Conservation (phyloP, 2,888 invertebrate species). For the Tenthredo livida region DNA sequence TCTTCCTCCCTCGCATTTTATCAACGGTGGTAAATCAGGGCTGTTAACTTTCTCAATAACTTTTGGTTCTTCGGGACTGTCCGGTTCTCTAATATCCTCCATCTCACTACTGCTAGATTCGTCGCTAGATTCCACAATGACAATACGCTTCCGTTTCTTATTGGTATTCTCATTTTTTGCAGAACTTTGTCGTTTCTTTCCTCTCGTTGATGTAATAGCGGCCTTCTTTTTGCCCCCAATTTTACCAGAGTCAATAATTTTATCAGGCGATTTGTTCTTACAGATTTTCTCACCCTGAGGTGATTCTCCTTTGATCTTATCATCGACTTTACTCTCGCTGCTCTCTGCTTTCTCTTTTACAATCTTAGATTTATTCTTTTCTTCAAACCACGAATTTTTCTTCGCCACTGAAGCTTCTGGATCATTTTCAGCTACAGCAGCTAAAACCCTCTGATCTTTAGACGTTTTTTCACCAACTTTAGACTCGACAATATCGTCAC, state of each 20-base stretch:
- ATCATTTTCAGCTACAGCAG: too few species aligned
- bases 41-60: not conserved
- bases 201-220: not conserved
- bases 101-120: slow-evolving; percentile 56
- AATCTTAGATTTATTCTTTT: not conserved
- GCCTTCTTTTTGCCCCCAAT: not conserved
- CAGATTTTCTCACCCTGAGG: not conserved
- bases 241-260: not conserved
- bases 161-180: slow-evolving; percentile 56
- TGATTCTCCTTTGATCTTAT: slow-evolving; percentile 14
- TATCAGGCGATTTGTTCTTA: not conserved
- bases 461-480: not conserved
- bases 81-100: slow-evolving; percentile 10
- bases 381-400: not conserved
- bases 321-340: not conserved
- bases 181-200: slow-evolving; percentile 30
- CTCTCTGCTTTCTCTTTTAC: not conserved
- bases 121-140: slow-evolving; percentile 67
- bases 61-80: slow-evolving; percentile 3
- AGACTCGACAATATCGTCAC: not conserved
- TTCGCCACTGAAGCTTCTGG: not conserved
- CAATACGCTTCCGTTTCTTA: slow-evolving; percentile 71
- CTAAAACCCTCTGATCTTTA: not conserved
- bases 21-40: slow-evolving; percentile 67
- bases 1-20: slow-evolving; percentile 66